Base-by-base conservation (phyloP, 37 sponge, comb jelly and placozoan species). In the Lycopodina hypogea region DNA sequence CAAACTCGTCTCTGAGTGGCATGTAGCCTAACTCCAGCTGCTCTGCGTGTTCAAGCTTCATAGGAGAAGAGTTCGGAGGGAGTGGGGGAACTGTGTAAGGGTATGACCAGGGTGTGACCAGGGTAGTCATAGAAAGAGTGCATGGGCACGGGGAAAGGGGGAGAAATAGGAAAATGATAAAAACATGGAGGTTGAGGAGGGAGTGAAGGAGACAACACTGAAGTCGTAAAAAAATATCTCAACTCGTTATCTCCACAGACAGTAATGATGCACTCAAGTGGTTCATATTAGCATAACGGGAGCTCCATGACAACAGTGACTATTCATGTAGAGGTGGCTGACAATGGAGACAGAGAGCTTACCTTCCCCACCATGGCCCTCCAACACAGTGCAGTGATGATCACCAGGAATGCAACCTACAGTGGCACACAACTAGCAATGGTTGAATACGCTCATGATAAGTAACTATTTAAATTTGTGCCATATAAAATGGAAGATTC, bases 1-100 rank as follows among this genome's bases (percentile, higher is more conserved):
- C 95, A 88, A 95, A 95, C 72, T 95, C 95, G 56, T 95, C 93
- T 69, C 95, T 95, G 59, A 86, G 65, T 9, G 93, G 95, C 71
- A 88, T 75, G 78, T 91, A 95, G 30, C 84, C 83, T 30, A 95
- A 53, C 42, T 88, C 93, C 40, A 85, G 67, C 83, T 95, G 93
- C 78, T 95, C 93, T 0, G 80, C 61, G 41, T 69, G 87, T 29
- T 86, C 87, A 72, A 95, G 68, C 42, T 80, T 76, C 33, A 81
- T 81, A 29, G 93, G 93, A 75, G 81, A 28, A 59, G 60, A 83
- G 66, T 61, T 26, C 6, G 81, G 81, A 40, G 81, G 75, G 18
- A 65, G 52, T 1, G 90, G 90, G 21, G 85, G 71, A 48, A 76
- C 90, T 85, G 59, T 2, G 68, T 24, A 28, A 62, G 52, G 65